Base-by-base conservation (phyloP, 1,140 invertebrate genomes). In the Colletes gigas region DNA sequence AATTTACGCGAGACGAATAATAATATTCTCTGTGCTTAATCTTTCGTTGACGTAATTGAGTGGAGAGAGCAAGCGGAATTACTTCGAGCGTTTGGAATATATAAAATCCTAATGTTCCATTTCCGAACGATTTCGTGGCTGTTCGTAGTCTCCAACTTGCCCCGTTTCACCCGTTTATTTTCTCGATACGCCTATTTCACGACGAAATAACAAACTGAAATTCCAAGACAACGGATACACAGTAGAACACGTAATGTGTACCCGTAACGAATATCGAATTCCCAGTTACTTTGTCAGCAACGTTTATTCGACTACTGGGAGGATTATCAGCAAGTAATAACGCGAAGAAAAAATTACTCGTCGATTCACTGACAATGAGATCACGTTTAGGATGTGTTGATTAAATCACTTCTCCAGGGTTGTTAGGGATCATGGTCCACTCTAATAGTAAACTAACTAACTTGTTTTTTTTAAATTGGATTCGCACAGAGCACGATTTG, bases 1-100 rank as follows among this genome's bases (percentile, higher is more conserved):
- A n/a, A 39, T 41, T 65, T 63, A 70, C 52, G 30, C 54, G 54
- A 4, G 14, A 41, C 50, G 68, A 70, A 70, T 70, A 70, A 57
- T 70, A 57, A 57, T 41, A 69, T 52, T 52, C 19, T 3, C 15
- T 9, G 19, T n/a, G 67, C 30, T 55, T 55, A 69, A 69, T 55
- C 67, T 41, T 39, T 41, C 67, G 19, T 55, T 21, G 21, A 41
- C 52, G 67, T 55, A 69, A 69, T 69, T 39, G 19, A 52, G 52
- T 54, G 52, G 6, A 39, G 21, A 39, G 21, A 65, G 30, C 12
- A 65, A 65, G 21, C 50, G 21, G 21, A 41, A 55, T 55, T 55
- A 52, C 67, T 14, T 14, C 14, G 5, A 17, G 21, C 52, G 30
- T 55, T 69, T 41, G 67, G 19, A 52, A 69, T 69, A 21, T 66